Percentiles rank a stretch among this genome's conserved stretches.
Evolutionary conservation across 2,113 vertebrate species (phyloP).

Genomic region (Stegastes partitus): DNA sequence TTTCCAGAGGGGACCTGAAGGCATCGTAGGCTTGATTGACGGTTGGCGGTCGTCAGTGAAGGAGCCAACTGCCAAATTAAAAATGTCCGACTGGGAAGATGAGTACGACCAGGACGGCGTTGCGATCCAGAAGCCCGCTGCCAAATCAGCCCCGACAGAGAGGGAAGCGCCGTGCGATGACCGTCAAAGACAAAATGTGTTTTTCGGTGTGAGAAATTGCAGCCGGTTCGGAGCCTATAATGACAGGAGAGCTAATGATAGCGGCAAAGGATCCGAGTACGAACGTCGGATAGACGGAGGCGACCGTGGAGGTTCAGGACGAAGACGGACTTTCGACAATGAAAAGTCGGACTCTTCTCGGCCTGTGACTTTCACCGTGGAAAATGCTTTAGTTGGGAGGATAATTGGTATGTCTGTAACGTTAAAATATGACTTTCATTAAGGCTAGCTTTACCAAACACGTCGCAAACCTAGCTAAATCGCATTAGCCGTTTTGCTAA

Average conservation of each 20-base stretch:
- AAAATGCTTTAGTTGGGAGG: slow-evolving; percentile 81
- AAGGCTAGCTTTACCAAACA: too few relatives aligned
- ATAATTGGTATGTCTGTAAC: slow-evolving; percentile 86
- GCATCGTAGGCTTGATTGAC: not conserved
- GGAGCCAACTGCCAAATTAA: not conserved
- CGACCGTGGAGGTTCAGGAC: not conserved
- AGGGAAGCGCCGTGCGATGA: not conserved
- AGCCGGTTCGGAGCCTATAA: not conserved
- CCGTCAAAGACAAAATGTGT: not conserved
- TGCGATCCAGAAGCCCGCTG: not conserved
- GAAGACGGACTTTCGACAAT: not conserved
- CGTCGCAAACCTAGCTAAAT: not conserved
- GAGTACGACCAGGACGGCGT: slow-evolving; percentile 43
- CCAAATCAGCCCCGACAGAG: not conserved
- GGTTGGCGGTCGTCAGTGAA: accelerated
- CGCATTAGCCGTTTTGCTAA: too few relatives aligned
- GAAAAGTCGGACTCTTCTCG: not conserved
- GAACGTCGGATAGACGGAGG: not conserved
- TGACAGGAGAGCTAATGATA: not conserved
- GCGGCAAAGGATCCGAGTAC: not conserved
- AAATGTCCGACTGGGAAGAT: slow-evolving; percentile 85
- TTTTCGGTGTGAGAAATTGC: slow-evolving; percentile 35
- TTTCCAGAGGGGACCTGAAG: not conserved
- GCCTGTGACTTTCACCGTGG: slow-evolving; percentile 82
- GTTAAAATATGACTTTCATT: not conserved